Percentiles rank a stretch among this genome's conserved stretches.
phyloP scores from a whole-genome alignment of 1,140 invertebrate species.

The Cherax destructor region DNA sequence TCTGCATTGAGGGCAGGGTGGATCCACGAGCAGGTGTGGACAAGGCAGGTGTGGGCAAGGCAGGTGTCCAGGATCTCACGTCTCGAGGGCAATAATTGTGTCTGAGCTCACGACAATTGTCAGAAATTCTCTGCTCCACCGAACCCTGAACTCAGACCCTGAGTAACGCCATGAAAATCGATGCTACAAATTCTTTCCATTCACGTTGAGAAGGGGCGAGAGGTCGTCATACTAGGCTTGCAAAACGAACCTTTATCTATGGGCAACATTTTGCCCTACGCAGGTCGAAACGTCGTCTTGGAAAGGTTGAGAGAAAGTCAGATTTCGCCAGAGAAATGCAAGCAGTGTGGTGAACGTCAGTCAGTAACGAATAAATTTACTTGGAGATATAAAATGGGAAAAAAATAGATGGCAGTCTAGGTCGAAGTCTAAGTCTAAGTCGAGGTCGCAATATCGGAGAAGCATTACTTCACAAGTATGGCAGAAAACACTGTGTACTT shows the following conservation, averaged over 20 bases:
- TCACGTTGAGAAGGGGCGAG: background rate
- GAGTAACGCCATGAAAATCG: background rate
- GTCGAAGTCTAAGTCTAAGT: too few species aligned
- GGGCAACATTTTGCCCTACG: background rate
- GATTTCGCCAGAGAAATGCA: too few species aligned
- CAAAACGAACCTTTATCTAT: background rate
- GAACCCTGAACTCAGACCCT: background rate
- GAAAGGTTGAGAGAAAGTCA: too few species aligned
- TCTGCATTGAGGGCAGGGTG: too few species aligned
- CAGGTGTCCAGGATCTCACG: constrained; percentile 31
- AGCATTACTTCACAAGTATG: too few species aligned
- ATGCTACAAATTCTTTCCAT: constrained; percentile 19
- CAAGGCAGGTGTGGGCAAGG: background rate
- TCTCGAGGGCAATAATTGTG: constrained; percentile 24
- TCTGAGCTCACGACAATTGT: constrained; percentile 33
- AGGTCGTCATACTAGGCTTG: background rate
- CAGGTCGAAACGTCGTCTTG: too few species aligned
- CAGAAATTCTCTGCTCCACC: constrained; percentile 31
- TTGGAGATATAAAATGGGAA: too few species aligned
- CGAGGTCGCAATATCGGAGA: too few species aligned
- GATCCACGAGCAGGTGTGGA: background rate
- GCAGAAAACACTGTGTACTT: too few species aligned
- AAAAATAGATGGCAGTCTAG: too few species aligned
- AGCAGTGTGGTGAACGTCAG: too few species aligned
- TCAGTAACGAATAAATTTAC: too few species aligned